Evolutionary conservation across 2,113 vertebrate genomes (phyloP).

Genomic region (Lonchura striata): DNA sequence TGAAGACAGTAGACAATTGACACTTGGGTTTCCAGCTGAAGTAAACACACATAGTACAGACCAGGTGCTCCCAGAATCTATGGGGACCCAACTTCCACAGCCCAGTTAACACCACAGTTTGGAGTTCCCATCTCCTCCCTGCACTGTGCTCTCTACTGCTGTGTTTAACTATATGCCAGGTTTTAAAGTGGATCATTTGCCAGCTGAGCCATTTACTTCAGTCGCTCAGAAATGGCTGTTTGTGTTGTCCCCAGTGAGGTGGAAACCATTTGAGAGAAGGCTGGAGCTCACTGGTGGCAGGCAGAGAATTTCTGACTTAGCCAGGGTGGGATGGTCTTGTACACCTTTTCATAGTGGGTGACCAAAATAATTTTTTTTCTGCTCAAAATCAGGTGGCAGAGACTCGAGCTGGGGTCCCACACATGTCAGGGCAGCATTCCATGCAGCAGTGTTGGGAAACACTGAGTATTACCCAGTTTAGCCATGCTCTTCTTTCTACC

Average conservation of each 20-base stretch:
- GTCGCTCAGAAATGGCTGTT: not conserved
- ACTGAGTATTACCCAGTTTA: not conserved
- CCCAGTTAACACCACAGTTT: accelerated
- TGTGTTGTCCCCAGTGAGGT: not conserved
- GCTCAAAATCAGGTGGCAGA: not conserved
- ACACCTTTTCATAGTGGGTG: not conserved
- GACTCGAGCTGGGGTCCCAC: not conserved
- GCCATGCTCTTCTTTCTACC: not conserved
- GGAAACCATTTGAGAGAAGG: not conserved
- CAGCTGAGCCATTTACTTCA: not conserved
- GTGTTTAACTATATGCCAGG: not conserved
- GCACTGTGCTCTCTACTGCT: accelerated
- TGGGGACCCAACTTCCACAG: not conserved
- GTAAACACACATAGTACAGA: not conserved
- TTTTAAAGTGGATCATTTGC: not conserved
- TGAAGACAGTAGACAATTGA: not conserved
- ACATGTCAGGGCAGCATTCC: not conserved
- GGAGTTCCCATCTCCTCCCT: accelerated
- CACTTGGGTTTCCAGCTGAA: not conserved
- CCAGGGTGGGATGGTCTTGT: not conserved
- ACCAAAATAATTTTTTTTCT: not conserved
- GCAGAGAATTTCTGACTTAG: not conserved
- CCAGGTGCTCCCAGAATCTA: not conserved
- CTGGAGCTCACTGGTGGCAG: not conserved
- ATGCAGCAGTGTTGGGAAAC: not conserved